Evolutionary conservation across 2,113 vertebrate genomes (phyloP).

Genomic region (Bothrops jararaca): DNA sequence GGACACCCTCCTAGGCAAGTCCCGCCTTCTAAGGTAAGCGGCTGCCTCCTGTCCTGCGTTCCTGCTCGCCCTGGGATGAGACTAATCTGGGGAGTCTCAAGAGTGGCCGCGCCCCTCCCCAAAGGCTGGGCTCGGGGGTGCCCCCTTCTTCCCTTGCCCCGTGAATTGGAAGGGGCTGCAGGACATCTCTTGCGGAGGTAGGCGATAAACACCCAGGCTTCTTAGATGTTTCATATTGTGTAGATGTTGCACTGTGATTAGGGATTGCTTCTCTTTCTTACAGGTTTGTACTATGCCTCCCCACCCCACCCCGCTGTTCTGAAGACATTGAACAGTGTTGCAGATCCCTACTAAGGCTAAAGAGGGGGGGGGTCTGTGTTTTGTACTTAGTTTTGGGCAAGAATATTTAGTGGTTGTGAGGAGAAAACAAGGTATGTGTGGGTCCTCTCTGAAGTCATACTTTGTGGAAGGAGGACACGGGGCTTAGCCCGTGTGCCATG

Average conservation of each 20-base stretch:
- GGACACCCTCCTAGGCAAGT: rapidly evolving
- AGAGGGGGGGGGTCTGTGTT: neutral
- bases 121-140: neutral
- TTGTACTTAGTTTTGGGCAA: neutral
- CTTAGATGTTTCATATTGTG: neutral
- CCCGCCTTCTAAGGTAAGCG: neutral
- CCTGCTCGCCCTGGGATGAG: too few relatives aligned
- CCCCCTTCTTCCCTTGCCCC: neutral
- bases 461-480: neutral
- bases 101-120: too few relatives aligned
- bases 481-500: neutral
- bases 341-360: neutral
- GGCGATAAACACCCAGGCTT: neutral
- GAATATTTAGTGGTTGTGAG: neutral
- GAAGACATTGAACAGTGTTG: neutral
- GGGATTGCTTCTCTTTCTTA: neutral
- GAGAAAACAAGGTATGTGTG: neutral
- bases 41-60: neutral
- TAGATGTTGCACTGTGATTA: neutral
- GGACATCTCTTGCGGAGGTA: neutral
- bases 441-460: neutral
- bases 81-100: neutral
- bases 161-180: neutral
- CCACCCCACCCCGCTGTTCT: neutral
- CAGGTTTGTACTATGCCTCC: neutral